A percentile compares a stretch with the other conserved stretches of the same genome.
Evolutionary conservation across 2,113 vertebrate genomes (phyloP).

Genomic region (Donacobius atricapilla): DNA sequence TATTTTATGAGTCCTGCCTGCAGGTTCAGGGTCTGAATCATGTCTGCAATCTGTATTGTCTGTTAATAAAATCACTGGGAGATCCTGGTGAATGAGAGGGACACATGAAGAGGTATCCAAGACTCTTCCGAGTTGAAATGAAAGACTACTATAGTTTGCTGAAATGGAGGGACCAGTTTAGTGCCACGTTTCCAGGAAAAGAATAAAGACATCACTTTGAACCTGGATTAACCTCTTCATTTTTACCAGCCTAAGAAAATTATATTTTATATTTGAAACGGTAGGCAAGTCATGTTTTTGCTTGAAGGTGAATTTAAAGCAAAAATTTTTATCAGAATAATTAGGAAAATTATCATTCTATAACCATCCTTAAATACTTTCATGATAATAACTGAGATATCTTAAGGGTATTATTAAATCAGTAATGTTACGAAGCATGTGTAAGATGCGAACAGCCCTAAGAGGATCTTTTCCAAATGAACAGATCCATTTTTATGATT

Average conservation of each 20-base stretch:
- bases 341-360: neutral
- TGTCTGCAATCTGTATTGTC: neutral
- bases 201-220: neutral
- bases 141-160: neutral
- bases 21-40: neutral
- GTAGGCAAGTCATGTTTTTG: neutral
- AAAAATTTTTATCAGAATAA: neutral
- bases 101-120: neutral
- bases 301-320: neutral
- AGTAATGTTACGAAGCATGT: neutral
- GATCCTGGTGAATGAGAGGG: neutral
- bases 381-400: neutral
- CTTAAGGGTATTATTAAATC: neutral
- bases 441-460: neutral
- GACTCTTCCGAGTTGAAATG: neutral
- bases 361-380: neutral
- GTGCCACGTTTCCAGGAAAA: neutral
- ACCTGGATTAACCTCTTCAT: neutral
- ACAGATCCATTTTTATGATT: neutral
- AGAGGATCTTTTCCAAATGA: neutral
- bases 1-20: neutral
- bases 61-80: neutral
- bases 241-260: neutral
- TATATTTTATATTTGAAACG: neutral
- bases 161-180: neutral